Evolutionary conservation across 2,888 invertebrate genomes (phyloP), one percentile per base, ranked within the genome.

Genomic region (Brachyopa scutellaris): DNA sequence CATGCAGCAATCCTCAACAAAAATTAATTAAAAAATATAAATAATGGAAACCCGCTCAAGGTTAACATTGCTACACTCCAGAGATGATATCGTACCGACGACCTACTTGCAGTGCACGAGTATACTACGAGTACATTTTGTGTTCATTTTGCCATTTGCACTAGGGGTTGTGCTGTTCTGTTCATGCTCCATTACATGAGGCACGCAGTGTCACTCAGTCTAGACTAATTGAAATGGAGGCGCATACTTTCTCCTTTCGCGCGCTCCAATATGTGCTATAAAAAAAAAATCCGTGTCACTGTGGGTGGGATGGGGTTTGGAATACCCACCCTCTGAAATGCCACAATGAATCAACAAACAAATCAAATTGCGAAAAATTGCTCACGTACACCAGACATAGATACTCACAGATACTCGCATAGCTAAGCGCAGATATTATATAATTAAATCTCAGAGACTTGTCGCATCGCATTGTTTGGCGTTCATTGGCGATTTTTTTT

Each of bases 71-170:
- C 36, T 23, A 33, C 55, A 57, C 47, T 42, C 17, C 9, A 42
- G 9, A 36, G 49, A 70, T 62, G 55, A 26, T 19, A 70, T 70
- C 70, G 31, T 55, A 51, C 51, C 70, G 77, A 78, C 70, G 77
- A 78, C 77, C 77, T 64, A 78, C 64, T 70, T 70, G 19, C 57
- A 74, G 40, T 42, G 57, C 66, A 59, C 51, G 64, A 51, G 31
- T 47, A 29, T 13, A 49, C 64, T 57, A 57, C 53, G 42, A 55
- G 31, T 62, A 26, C 23, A 45, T 38, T 42, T 21, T 21, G n/a
- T 26, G 6, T 2, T 5, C 57, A 40, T 26, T 47, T 31, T 6
- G 5, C 17, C 55, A 7, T 13, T 49, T 40, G 31, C 38, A 23
- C 38, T 40, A 17, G 42, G 8, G 42, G 42, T 21, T 40, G 4